phyloP scores from a whole-genome alignment of 2,888 invertebrate genomes.

The Xestia ashworthii region DNA sequence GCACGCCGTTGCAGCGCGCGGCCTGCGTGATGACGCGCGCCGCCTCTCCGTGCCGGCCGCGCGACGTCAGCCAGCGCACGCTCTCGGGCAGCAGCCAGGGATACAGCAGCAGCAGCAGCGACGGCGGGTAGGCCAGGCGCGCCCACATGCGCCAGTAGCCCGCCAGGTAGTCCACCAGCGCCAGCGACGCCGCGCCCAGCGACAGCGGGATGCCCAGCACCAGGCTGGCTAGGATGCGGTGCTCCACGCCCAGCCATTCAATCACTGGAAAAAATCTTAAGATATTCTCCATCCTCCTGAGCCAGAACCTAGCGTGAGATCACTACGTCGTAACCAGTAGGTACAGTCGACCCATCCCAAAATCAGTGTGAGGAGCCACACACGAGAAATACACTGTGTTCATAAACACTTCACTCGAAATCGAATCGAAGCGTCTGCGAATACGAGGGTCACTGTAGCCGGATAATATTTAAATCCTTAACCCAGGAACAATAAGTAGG shows the following conservation, averaged over 20 bases:
- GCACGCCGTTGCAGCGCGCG: constrained; percentile 91
- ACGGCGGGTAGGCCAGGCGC: constrained; percentile 93
- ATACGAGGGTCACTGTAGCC: background rate
- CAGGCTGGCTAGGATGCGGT: constrained; percentile 93
- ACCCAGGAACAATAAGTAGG: background rate
- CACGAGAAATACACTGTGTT: background rate
- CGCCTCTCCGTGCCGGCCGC: constrained; percentile 92
- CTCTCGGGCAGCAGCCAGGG: constrained; percentile 94
- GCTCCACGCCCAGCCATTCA: constrained; percentile 94
- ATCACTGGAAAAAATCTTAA: constrained; percentile 89
- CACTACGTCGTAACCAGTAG: background rate
- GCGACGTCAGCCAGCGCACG: constrained; percentile 94
- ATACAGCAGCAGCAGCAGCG: constrained; percentile 92
- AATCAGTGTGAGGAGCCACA: background rate
- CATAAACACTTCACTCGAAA: background rate
- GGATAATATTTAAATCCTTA: background rate
- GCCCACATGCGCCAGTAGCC: constrained; percentile 93
- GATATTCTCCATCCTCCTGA: background rate
- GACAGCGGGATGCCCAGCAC: constrained; percentile 93
- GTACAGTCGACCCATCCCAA: background rate
- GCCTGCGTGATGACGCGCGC: constrained; percentile 91
- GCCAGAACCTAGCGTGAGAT: too few species aligned
- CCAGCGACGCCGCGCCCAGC: constrained; percentile 92
- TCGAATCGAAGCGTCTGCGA: background rate
- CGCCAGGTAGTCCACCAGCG: constrained; percentile 92